Evolutionary conservation across 1,140 invertebrate genomes (phyloP), one percentile per base, ranked within the genome.

Genomic region (Agrypnia vestita): DNA sequence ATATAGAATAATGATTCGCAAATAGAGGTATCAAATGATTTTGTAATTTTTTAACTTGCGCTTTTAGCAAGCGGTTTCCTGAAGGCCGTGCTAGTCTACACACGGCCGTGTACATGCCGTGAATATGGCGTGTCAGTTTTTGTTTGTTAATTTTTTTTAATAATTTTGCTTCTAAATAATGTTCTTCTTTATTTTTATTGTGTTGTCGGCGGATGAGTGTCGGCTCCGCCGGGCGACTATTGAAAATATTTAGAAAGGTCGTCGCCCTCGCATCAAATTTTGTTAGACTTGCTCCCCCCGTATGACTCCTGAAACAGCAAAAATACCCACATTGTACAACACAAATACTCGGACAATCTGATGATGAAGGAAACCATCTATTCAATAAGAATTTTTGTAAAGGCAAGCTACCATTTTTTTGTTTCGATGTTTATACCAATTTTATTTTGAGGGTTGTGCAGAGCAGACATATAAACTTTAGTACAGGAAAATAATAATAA

Each of bases 181-280:
- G 53, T 49, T 49, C 51, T 72, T 47, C 43, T 46, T 15, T 10
- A 35, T 35, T 35, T 35, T 35, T 35, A 59, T 15, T 53, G 13
- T 43, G 46, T 64, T 78, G 15, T 15, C n/a, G 44, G 71, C 77
- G 61, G 19, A 55, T 47, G 59, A 17, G 59, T 49, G 59, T 35
- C 25, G 25, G 25, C 25, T 35, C 73, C 47, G 72, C 64, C 59
- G 15, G 10, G 74, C 73, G 17, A 69, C 61, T 59, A 67, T 49
- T 80, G 9, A 76, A 69, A 80, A 46, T 80, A 76, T 47, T 62
- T 64, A 35, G 72, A 77, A 51, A 73, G 51, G 43, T 76, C 55
- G 25, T 55, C 72, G 21, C 47, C 53, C 21, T 78, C 75, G 12
- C 79, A 80, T 80, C 79, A 80, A 77, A 80, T 80, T 46, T 80